phyloP scores from a whole-genome alignment of 1,140 invertebrate genomes.

The Euglossa dilemma region DNA sequence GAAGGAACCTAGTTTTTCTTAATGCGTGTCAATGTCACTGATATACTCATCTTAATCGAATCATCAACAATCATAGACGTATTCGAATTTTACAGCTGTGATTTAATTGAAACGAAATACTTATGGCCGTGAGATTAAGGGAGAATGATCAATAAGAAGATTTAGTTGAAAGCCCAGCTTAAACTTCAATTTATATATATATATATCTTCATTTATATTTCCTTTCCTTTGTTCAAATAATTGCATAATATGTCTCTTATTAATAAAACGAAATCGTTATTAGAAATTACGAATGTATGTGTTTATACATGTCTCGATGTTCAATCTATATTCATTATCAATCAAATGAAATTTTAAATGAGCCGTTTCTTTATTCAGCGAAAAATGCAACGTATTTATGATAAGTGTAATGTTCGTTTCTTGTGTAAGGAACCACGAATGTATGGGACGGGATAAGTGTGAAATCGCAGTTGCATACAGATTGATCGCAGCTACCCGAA shows the following conservation, averaged over 20 bases:
- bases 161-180: not conserved
- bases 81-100: constrained; percentile 6
- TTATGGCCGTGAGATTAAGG: not conserved
- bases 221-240: not conserved
- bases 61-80: not conserved
- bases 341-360: not conserved
- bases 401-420: constrained; percentile 19
- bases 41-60: not conserved
- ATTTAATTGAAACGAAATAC: not conserved
- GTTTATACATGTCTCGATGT: not conserved
- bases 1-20: too few relatives aligned
- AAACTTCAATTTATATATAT: not conserved
- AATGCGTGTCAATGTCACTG: not conserved
- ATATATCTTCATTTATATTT: not conserved
- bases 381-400: constrained; percentile 21
- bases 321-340: not conserved
- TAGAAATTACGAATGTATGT: constrained; percentile 9
- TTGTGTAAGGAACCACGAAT: constrained; percentile 29
- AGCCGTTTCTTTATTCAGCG: not conserved
- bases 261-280: not conserved
- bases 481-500: constrained; percentile 72
- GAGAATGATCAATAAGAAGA: not conserved
- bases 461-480: constrained; percentile 65
- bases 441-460: constrained; percentile 30
- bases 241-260: constrained; percentile 2